A percentile compares a stretch with the other conserved stretches of the same genome.
phyloP scores from a whole-genome alignment of 2,797 vertebrate genomes.

The Tragopan temminckii region DNA sequence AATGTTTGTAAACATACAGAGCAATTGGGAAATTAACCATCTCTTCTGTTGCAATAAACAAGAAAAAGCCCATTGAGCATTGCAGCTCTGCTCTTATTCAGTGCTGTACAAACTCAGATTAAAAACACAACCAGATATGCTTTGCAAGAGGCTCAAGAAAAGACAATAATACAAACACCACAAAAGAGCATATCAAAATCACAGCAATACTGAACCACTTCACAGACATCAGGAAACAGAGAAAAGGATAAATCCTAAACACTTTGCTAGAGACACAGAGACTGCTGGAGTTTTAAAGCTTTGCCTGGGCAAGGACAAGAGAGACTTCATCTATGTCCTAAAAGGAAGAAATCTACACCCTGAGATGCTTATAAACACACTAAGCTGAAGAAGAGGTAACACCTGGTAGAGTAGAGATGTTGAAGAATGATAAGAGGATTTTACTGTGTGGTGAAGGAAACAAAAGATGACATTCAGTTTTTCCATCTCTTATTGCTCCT shows the following conservation, averaged over 20 bases:
- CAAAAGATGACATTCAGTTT: background rate
- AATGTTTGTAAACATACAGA: rapidly evolving
- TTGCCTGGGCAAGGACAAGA: background rate
- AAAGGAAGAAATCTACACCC: too few species aligned
- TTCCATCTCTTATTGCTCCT: background rate
- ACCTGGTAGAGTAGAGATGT: background rate
- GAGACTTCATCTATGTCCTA: rapidly evolving
- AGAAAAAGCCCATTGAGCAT: background rate
- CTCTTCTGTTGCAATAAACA: background rate
- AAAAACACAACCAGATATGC: background rate
- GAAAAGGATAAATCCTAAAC: background rate
- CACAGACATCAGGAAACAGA: background rate
- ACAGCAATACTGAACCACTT: background rate
- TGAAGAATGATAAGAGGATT: background rate
- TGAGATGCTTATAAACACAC: background rate
- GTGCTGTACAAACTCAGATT: background rate
- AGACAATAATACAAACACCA: background rate
- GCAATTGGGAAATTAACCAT: background rate
- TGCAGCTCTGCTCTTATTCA: rapidly evolving
- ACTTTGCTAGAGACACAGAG: background rate
- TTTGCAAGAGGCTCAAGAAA: background rate
- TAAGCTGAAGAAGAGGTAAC: background rate
- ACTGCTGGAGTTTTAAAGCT: background rate
- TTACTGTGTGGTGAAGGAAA: background rate
- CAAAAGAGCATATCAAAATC: background rate